Evolutionary conservation across 1,140 invertebrate species (phyloP).

Genomic region (Ephestia elutella): DNA sequence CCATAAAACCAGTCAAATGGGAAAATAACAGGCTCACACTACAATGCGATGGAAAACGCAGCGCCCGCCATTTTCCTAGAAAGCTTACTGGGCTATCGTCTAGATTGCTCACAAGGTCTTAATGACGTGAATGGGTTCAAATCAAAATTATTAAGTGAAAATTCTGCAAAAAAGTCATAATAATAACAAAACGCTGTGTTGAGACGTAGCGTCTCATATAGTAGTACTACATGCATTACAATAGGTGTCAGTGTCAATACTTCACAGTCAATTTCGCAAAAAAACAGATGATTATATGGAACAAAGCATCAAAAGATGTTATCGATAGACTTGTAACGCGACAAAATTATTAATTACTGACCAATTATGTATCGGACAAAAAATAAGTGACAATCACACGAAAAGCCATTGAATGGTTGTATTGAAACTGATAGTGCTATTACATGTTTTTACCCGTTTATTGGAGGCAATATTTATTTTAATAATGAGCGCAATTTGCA

Average conservation of each 20-base stretch:
- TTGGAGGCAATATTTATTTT: slow-evolving; percentile 29
- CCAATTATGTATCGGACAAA: slow-evolving; percentile 30
- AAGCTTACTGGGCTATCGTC: slow-evolving; percentile 30
- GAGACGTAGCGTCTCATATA: too few species aligned
- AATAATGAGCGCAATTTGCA: not conserved
- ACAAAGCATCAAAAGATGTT: slow-evolving; percentile 13
- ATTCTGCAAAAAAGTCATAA: too few species aligned
- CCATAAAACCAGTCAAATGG: slow-evolving; percentile 67
- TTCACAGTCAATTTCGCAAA: slow-evolving; percentile 32
- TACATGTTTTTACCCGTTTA: slow-evolving; percentile 38
- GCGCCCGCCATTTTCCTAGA: slow-evolving; percentile 51
- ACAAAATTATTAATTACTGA: slow-evolving; percentile 4
- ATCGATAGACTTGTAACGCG: slow-evolving; percentile 1
- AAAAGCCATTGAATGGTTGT: slow-evolving; percentile 38
- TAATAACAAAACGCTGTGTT: too few species aligned
- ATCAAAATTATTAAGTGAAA: too few species aligned
- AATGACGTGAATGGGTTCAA: not conserved
- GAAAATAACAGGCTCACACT: slow-evolving; percentile 66
- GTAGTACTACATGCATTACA: too few species aligned
- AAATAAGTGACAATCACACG: slow-evolving; percentile 18
- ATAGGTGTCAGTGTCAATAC: slow-evolving; percentile 3
- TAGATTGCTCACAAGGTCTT: not conserved
- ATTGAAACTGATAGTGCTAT: slow-evolving; percentile 50
- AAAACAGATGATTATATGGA: slow-evolving; percentile 20
- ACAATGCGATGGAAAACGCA: slow-evolving; percentile 65